A percentile compares a stretch with the other conserved stretches of the same genome.
phyloP scores from a whole-genome alignment of 2,888 invertebrate species.

The Entomobrya proxima region DNA sequence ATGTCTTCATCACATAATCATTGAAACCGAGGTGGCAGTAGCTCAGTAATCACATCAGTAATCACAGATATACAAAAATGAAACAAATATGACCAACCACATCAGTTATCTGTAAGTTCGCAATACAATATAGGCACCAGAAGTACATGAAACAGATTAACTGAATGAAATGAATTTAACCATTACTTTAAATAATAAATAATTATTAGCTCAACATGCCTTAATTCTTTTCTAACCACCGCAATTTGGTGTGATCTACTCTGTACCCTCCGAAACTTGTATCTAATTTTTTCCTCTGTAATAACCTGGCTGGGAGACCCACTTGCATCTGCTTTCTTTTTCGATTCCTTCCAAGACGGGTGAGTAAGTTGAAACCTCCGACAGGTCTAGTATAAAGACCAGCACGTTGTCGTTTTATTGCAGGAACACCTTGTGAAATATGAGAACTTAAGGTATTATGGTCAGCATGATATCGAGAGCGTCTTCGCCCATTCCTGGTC shows the following conservation, averaged over 20 bases:
- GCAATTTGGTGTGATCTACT: slow-evolving; percentile 34
- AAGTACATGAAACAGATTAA: not conserved
- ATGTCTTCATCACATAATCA: too few species aligned
- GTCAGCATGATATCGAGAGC: too few species aligned
- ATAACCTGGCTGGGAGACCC: not conserved
- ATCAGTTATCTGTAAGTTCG: not conserved
- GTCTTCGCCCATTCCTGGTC: too few species aligned
- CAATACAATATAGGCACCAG: not conserved
- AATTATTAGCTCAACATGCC: not conserved
- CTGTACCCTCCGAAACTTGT: slow-evolving; percentile 49
- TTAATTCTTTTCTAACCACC: not conserved
- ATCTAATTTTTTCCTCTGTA: not conserved
- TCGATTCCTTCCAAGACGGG: too few species aligned
- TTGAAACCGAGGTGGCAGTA: too few species aligned
- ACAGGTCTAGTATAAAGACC: not conserved
- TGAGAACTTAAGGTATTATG: too few species aligned
- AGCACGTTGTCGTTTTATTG: not conserved
- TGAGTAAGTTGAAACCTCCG: not conserved
- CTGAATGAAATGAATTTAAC: not conserved
- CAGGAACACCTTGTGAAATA: not conserved
- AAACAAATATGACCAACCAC: too few species aligned
- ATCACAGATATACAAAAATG: too few species aligned
- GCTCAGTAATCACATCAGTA: too few species aligned
- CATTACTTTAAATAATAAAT: too few species aligned
- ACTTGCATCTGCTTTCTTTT: not conserved